Percentiles rank a stretch among this genome's conserved stretches.
Evolutionary conservation across 2,888 invertebrate species (phyloP).

Genomic region (Monochamus alternatus): DNA sequence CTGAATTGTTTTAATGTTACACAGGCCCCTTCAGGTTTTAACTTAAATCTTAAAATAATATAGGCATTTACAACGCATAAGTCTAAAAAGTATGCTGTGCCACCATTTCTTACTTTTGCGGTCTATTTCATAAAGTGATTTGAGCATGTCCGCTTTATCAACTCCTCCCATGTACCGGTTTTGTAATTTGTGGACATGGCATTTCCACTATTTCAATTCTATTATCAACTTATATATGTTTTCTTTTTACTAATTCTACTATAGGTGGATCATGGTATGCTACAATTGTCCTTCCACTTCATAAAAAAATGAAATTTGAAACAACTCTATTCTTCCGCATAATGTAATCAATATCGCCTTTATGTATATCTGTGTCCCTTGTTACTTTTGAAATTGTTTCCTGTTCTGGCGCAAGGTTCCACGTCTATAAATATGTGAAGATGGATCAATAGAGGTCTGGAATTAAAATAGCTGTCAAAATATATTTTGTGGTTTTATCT

Average conservation of each 20-base stretch:
- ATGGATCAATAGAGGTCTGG: neutral
- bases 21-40: conserved; percentile 1
- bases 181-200: conserved; percentile 28
- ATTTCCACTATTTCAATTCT: conserved; percentile 16
- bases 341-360: conserved; percentile 11
- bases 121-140: conserved; percentile 29
- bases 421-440: neutral
- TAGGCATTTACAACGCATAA: conserved; percentile 26
- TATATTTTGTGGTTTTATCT: neutral
- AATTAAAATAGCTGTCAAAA: neutral
- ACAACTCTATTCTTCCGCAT: conserved; percentile 3
- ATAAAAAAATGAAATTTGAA: no score
- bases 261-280: conserved; percentile 18
- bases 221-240: conserved; percentile 28
- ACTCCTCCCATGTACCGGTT: conserved; percentile 28
- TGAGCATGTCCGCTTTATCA: conserved; percentile 28
- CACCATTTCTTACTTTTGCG: conserved; percentile 38
- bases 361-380: neutral
- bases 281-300: conserved; percentile 15
- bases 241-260: conserved; percentile 29
- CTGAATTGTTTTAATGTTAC: conserved; percentile 13
- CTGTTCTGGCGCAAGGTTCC: neutral
- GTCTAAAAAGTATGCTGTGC: conserved; percentile 41
- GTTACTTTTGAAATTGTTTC: neutral
- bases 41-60: conserved; percentile 10